phyloP scores from a whole-genome alignment of 2,888 invertebrate species.

The Galerucella pusilla region DNA sequence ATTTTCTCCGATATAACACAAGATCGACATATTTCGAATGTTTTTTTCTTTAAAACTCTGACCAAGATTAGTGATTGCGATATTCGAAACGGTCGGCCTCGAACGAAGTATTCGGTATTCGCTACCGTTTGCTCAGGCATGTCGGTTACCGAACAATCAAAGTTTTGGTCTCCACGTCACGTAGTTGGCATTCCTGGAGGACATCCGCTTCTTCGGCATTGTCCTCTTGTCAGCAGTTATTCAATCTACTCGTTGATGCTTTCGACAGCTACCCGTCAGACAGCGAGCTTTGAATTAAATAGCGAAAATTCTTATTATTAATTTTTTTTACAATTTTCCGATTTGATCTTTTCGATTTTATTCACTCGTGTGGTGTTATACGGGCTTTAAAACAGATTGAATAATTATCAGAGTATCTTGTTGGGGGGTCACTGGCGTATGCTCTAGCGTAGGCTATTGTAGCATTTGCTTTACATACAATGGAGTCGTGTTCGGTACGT shows the following conservation, averaged over 20 bases:
- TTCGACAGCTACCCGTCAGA: slow-evolving; percentile 34
- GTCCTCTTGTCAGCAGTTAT: slow-evolving; percentile 63
- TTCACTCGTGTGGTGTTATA: slow-evolving; percentile 16
- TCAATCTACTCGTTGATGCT: slow-evolving; percentile 58
- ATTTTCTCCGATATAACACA: slow-evolving; percentile 18
- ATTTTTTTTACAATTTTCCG: not conserved
- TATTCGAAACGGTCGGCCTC: slow-evolving; percentile 39
- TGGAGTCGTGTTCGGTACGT: slow-evolving; percentile 62
- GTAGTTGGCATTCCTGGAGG: slow-evolving; percentile 58
- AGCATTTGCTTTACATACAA: slow-evolving; percentile 63
- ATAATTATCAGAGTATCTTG: slow-evolving; percentile 62
- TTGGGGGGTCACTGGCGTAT: slow-evolving; percentile 60
- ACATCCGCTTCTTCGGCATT: slow-evolving; percentile 53
- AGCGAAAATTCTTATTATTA: slow-evolving; percentile 20
- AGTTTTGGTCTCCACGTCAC: slow-evolving; percentile 55
- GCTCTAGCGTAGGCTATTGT: slow-evolving; percentile 54
- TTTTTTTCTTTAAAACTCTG: slow-evolving; percentile 11
- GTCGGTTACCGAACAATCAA: slow-evolving; percentile 45
- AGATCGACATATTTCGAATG: slow-evolving; percentile 29
- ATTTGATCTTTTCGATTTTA: slow-evolving; percentile 3
- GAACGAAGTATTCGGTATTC: too few species aligned
- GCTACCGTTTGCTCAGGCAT: slow-evolving; percentile 44
- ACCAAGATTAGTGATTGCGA: slow-evolving; percentile 39
- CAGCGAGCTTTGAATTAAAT: slow-evolving; percentile 31
- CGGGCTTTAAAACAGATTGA: slow-evolving; percentile 52